Percentiles rank a stretch among this genome's conserved stretches.
Evolutionary conservation across 2,888 invertebrate species (phyloP).

Genomic region (Orthosia gothica): DNA sequence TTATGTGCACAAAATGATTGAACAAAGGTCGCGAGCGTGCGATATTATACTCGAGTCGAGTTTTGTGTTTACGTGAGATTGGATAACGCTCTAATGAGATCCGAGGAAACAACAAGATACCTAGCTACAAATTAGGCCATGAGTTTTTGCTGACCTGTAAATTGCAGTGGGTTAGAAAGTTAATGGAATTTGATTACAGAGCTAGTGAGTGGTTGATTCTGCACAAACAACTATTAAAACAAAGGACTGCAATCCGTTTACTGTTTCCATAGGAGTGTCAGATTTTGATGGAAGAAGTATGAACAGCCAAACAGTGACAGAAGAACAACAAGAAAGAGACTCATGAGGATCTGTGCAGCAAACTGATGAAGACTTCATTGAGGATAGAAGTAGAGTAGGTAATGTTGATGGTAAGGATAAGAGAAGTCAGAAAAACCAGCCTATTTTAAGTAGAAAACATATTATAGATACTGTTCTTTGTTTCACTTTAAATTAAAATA

Average conservation of each 20-base stretch:
- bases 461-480: background rate
- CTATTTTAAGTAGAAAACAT: background rate
- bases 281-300: too few species aligned
- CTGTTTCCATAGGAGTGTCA: too few species aligned
- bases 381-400: background rate
- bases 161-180: background rate
- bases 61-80: conserved; percentile 1
- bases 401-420: background rate
- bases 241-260: background rate
- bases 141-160: background rate
- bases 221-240: background rate
- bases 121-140: background rate
- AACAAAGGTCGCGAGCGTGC: conserved; percentile 16
- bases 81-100: background rate
- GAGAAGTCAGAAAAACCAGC: background rate
- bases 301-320: background rate
- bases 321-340: background rate
- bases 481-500: conserved; percentile 9
- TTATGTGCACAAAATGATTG: conserved; percentile 12
- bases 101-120: background rate
- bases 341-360: background rate
- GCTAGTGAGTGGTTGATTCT: background rate
- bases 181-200: background rate
- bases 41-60: background rate
- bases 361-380: background rate